These are phyloP conservation scores for Emydura subglobosa DNA, from an alignment of 2,113 vertebrate species.

Conservation along the genomic window DNA sequence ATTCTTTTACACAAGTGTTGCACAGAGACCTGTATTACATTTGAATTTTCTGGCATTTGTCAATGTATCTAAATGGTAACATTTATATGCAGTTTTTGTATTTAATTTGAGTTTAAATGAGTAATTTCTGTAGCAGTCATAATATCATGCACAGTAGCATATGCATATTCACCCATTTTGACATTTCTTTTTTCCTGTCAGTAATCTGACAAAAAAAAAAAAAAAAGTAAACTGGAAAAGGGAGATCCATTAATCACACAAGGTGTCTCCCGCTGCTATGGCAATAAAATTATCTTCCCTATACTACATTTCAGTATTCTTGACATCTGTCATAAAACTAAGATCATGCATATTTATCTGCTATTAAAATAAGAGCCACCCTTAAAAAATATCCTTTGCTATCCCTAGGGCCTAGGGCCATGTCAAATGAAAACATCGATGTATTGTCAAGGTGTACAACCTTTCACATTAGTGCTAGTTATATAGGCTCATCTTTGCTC, in stretches of 20 bases:
- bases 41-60: neutral
- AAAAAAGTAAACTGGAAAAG: neutral
- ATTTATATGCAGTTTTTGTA: neutral
- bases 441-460: neutral
- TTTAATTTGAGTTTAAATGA: neutral
- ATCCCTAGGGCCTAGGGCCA: neutral
- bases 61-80: neutral
- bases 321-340: neutral
- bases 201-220: neutral
- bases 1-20: neutral
- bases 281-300: neutral
- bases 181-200: neutral
- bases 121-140: neutral
- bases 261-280: neutral
- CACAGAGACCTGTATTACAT: rapidly evolving
- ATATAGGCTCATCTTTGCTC: too few relatives aligned
- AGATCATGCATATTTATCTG: neutral
- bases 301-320: neutral
- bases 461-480: neutral
- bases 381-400: neutral
- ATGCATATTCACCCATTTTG: neutral
- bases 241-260: neutral
- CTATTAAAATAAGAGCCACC: neutral
- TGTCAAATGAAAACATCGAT: neutral
- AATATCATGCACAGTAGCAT: neutral